These are phyloP conservation scores for Drosophila yooni DNA, from an alignment of 2,888 invertebrate species.

Conservation along the genomic window DNA sequence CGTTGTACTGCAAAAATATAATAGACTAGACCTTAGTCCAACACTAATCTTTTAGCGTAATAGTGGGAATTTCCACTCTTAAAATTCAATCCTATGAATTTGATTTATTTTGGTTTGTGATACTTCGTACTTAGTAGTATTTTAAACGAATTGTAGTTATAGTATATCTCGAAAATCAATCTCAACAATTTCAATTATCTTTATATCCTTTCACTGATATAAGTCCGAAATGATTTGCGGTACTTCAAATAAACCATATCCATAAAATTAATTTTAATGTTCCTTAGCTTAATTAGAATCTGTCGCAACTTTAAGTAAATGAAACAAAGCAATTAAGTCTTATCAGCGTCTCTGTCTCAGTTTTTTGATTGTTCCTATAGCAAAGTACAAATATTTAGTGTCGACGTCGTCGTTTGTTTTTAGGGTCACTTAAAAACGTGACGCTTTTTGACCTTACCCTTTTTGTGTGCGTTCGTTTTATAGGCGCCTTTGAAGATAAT, in stretches of 20 bases:
- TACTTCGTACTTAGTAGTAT: neutral
- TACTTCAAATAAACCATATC: constrained; percentile 25
- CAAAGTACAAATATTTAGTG: constrained; percentile 33
- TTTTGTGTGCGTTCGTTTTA: constrained; percentile 35
- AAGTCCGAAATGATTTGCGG: neutral
- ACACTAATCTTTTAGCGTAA: neutral
- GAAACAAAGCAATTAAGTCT: constrained; percentile 39
- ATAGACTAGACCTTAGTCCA: neutral
- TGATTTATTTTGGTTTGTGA: neutral
- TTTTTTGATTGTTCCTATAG: constrained; percentile 42
- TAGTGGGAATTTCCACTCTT: neutral
- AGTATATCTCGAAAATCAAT: neutral
- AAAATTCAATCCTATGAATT: neutral
- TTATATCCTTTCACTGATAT: neutral
- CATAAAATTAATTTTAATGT: constrained; percentile 50
- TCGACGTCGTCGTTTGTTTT: constrained; percentile 27
- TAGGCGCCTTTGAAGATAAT: constrained; percentile 23
- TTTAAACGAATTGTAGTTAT: neutral
- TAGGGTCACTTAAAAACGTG: constrained; percentile 62
- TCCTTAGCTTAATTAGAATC: constrained; percentile 41
- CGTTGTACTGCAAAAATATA: neutral
- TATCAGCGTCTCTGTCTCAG: constrained; percentile 45
- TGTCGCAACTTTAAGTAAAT: constrained; percentile 21
- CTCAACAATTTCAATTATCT: neutral
- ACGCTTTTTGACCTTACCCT: constrained; percentile 50